A percentile compares a stretch with the other conserved stretches of the same genome.
phyloP scores from a whole-genome alignment of 2,113 vertebrate genomes.

The Struthidea cinerea region DNA sequence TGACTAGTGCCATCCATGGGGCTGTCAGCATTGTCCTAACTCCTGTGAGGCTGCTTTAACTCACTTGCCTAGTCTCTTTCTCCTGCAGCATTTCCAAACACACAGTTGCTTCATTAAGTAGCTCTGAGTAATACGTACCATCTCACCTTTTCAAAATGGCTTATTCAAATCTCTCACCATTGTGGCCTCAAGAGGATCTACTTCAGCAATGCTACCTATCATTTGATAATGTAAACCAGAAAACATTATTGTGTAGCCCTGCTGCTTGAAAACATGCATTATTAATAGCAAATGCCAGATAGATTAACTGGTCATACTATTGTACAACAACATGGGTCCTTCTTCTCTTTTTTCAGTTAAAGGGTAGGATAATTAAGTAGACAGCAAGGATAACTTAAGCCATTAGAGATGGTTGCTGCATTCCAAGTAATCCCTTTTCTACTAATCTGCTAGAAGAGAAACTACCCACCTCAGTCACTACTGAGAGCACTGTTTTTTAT shows the following conservation, averaged over 20 bases:
- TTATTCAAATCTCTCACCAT: background rate
- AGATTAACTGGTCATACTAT: background rate
- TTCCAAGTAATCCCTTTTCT: background rate
- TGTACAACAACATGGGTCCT: background rate
- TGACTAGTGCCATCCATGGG: background rate
- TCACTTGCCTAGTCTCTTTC: background rate
- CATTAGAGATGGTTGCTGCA: background rate
- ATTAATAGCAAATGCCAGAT: background rate
- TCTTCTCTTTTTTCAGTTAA: background rate
- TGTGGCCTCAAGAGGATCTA: background rate
- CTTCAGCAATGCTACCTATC: background rate
- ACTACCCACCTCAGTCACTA: background rate
- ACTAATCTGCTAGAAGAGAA: background rate
- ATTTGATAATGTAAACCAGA: background rate
- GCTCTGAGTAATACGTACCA: background rate
- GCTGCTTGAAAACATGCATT: background rate
- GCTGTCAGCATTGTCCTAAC: background rate
- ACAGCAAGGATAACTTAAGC: background rate
- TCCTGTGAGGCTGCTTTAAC: background rate
- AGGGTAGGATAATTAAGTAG: background rate
- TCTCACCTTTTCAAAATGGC: background rate
- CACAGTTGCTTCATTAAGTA: background rate
- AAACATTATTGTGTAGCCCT: background rate
- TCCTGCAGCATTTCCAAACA: background rate
- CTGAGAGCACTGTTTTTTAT: background rate